Conservation (phyloP, 92 coral and sea anemone species). For the Heteractis magnifica region DNA sequence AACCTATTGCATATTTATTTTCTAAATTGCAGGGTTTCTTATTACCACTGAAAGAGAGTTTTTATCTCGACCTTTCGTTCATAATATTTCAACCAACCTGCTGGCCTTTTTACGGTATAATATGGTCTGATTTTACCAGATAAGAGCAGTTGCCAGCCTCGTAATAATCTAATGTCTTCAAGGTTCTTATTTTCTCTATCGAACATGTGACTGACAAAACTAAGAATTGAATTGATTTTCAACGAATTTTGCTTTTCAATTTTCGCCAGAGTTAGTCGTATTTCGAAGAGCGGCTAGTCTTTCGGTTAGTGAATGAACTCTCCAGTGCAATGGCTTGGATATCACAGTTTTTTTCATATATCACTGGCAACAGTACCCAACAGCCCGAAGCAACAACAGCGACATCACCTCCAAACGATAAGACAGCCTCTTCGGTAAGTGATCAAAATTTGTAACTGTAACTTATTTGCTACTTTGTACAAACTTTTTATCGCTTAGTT, state of each 20-base stretch:
- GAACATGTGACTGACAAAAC: not conserved
- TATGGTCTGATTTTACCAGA: not conserved
- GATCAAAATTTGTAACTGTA: not conserved
- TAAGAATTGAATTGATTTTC: not conserved
- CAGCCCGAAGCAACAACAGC: slow-evolving; percentile 15
- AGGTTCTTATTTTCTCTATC: not conserved
- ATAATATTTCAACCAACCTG: not conserved
- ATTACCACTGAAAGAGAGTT: not conserved
- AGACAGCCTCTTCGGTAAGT: not conserved
- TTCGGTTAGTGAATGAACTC: not conserved
- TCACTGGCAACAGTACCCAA: slow-evolving; percentile 15
- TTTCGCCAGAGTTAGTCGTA: not conserved
- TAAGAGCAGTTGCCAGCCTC: not conserved
- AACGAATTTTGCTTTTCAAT: not conserved
- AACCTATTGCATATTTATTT: not conserved
- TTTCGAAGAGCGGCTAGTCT: too few species aligned
- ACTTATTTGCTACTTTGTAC: not conserved
- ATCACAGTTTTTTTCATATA: slow-evolving; percentile 15
- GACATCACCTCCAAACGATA: not conserved
- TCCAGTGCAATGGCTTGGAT: slow-evolving; percentile 22
- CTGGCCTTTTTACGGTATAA: not conserved
- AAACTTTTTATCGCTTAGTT: not conserved
- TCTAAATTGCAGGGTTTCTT: not conserved
- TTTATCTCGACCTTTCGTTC: not conserved
- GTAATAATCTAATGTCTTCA: not conserved